phyloP scores from a whole-genome alignment of 2,113 vertebrate species.

The Rafetus swinhoei region DNA sequence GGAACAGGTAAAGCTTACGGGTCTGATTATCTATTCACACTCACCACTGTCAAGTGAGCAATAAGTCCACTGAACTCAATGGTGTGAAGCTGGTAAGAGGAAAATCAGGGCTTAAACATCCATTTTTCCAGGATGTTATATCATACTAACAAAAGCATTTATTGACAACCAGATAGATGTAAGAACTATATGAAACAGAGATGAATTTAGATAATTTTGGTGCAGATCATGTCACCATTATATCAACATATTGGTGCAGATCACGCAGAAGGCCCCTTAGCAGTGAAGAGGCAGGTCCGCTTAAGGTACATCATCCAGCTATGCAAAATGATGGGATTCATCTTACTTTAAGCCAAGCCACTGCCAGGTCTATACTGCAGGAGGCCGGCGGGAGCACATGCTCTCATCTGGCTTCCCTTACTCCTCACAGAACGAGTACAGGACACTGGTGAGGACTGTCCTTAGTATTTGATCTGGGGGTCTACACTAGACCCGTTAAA shows the following conservation, averaged over 20 bases:
- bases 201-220: neutral
- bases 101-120: neutral
- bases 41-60: neutral
- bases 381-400: too few relatives aligned
- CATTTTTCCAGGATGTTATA: neutral
- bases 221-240: neutral
- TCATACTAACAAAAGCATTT: neutral
- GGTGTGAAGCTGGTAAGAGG: neutral
- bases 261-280: neutral
- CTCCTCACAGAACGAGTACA: too few relatives aligned
- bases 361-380: too few relatives aligned
- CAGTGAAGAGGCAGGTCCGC: neutral
- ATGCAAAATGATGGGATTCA: too few relatives aligned
- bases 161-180: neutral
- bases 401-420: too few relatives aligned
- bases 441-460: too few relatives aligned
- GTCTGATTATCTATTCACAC: neutral
- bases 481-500: too few relatives aligned
- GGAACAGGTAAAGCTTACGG: neutral
- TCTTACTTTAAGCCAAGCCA: too few relatives aligned
- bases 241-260: too few relatives aligned
- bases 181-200: neutral
- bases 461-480: too few relatives aligned
- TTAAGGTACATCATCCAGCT: too few relatives aligned
- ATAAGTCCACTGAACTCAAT: neutral